Evolutionary conservation across 92 coral and sea anemone genomes (phyloP), one percentile per base, ranked within the genome.

Genomic region (Chrysogorgia sp.): DNA sequence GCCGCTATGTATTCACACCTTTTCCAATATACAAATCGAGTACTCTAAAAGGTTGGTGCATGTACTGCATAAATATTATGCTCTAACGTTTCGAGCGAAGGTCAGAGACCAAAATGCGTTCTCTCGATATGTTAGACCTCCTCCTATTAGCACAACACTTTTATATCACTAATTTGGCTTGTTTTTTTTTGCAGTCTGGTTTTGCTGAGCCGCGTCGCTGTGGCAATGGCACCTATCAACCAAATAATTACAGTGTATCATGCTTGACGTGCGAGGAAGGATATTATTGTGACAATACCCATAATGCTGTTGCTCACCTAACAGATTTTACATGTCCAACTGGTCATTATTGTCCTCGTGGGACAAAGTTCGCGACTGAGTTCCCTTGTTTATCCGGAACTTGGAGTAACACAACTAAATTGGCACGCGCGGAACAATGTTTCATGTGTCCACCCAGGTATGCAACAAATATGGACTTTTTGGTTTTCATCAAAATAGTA

Each of bases 241-340:
- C 83, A 48, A 79, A 59, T 17, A 64, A 85, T 66, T 94, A 91
- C 70, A 58, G 87, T 58, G 74, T 76, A 64, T 60, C 75, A 25
- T 94, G 98, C 49, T 85, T 86, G 55, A 77, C 52, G 52, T 94
- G 98, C 53, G 82, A 76, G 34, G 82, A 83, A 35, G 97, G 97
- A 17, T 94, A 91, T 72, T 94, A 78, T 83, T 94, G 98, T 34
- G 98, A 94, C 69, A 94, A 91, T 60, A 91, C 98, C 0, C 80
- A 80, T 43, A 48, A 55, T 26, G 92, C 92, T 0, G 86, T 94
- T 3, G 76, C 75, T 47, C 71, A 58, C 67, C 89, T 89, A 6
- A 68, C 87, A 12, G 93, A 90, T 9, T 85, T 69, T 24, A 86
- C 81, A 19, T 93, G 98, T 23, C 98, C 96, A 3, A 50, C 63